Evolutionary conservation across 1,140 invertebrate species (phyloP).

Genomic region (Lamellibrachia luymesi): DNA sequence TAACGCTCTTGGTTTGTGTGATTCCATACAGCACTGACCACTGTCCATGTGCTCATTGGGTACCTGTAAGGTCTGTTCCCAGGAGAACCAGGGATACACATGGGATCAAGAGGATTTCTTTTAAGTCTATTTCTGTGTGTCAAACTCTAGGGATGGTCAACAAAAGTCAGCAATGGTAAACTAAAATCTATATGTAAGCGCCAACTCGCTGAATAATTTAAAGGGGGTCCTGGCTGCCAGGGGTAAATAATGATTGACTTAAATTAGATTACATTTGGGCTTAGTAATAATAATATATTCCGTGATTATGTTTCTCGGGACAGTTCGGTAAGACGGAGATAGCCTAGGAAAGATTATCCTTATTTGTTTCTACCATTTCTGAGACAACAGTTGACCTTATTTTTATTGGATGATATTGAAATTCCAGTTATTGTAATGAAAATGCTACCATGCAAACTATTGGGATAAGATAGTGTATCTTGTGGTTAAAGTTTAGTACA

Average conservation of each 20-base stretch:
- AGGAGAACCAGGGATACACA: background rate
- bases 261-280: background rate
- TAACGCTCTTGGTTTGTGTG: background rate
- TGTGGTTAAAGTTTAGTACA: background rate
- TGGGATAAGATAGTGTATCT: background rate
- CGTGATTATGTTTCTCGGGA: background rate
- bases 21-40: background rate
- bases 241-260: background rate
- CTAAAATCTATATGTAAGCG: background rate
- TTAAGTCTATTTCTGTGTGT: background rate
- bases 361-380: background rate
- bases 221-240: background rate
- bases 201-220: background rate
- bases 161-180: background rate
- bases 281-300: background rate
- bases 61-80: background rate
- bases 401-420: background rate
- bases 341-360: background rate
- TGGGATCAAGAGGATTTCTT: background rate
- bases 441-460: background rate
- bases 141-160: background rate
- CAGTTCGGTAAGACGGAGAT: background rate
- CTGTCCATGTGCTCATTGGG: background rate
- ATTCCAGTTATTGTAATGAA: background rate
- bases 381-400: background rate